Base-by-base conservation (phyloP, 1,140 invertebrate species). In the Eubasilissa regina region DNA sequence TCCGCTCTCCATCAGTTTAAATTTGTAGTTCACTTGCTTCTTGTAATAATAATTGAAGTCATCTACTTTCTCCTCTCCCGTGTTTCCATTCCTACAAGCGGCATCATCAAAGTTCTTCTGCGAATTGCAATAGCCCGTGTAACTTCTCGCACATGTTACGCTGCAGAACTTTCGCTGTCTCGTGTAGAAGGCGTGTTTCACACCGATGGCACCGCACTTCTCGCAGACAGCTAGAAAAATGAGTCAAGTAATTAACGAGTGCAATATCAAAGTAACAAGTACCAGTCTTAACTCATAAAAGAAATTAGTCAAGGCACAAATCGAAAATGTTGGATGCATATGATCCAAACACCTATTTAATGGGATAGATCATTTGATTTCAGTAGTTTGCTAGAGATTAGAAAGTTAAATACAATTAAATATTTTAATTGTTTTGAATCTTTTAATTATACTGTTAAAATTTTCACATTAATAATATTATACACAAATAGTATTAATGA, bases 161-260 rank as follows among this genome's bases (percentile, higher is more conserved):
- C 94, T 95, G 85, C 94, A 95, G 87, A 94, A 95, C 79, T 93
- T 89, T 82, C 96, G 90, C 81, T 95, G 94, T 86, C 95, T 94
- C 11, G 95, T 96, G 84, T 97, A 97, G 87, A 97, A 97, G 3
- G 95, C 94, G 87, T 96, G 94, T 86, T 96, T 96, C 7, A 97
- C 95, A 79, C 96, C 96, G 83, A 96, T 95, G 44, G 94, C 94
- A 68, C 95, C 95, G 88, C 96, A 97, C 87, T 95, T 94, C 87
- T 96, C 94, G 91, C 95, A 97, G 45, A 96, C 94, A 84, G 95
- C 95, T 96, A 86, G 83, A 87, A 84, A 82, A 75, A 51, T 66
- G 11, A 81, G 77, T 66, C 4, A 82, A 81, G 12, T 43, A 35
- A 10, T 19, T 70, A 12, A n/a, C 6, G 3, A 35, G 11, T 35